Conservation (phyloP, 2,113 vertebrate species). For the Damaliscus lunatus region DNA sequence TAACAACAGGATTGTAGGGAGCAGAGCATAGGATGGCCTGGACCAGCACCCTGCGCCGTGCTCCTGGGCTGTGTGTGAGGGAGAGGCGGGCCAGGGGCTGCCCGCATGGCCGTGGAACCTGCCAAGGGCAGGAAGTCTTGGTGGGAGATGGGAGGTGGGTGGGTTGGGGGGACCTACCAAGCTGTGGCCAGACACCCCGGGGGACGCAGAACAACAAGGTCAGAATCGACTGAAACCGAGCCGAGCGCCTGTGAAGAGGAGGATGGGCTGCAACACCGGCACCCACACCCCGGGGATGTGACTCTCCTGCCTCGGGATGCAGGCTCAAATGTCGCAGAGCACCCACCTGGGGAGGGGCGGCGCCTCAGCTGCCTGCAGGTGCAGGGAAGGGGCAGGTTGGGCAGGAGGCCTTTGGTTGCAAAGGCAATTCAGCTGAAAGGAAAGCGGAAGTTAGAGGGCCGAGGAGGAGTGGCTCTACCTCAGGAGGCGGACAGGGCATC, state of each 20-base stretch:
- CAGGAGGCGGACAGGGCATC: background rate
- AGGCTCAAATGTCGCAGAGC: background rate
- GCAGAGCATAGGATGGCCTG: background rate
- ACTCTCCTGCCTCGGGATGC: background rate
- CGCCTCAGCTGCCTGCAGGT: accelerated
- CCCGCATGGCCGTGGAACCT: accelerated
- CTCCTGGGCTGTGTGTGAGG: background rate
- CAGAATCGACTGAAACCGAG: background rate
- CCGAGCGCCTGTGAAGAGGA: background rate
- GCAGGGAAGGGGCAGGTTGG: background rate
- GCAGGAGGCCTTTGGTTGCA: background rate
- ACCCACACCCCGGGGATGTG: background rate
- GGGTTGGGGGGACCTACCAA: background rate
- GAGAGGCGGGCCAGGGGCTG: background rate
- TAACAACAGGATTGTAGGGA: background rate
- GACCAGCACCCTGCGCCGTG: accelerated
- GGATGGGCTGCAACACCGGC: background rate
- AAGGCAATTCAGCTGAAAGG: background rate
- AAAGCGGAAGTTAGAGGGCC: background rate
- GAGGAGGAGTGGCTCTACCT: background rate
- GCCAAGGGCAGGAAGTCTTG: background rate
- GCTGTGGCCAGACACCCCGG: background rate
- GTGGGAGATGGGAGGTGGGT: background rate
- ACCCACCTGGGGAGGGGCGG: accelerated
- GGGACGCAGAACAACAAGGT: background rate